A percentile compares a stretch with the other conserved stretches of the same genome.
Evolutionary conservation across 2,888 invertebrate genomes (phyloP).

Genomic region (Plemyria rubiginata): DNA sequence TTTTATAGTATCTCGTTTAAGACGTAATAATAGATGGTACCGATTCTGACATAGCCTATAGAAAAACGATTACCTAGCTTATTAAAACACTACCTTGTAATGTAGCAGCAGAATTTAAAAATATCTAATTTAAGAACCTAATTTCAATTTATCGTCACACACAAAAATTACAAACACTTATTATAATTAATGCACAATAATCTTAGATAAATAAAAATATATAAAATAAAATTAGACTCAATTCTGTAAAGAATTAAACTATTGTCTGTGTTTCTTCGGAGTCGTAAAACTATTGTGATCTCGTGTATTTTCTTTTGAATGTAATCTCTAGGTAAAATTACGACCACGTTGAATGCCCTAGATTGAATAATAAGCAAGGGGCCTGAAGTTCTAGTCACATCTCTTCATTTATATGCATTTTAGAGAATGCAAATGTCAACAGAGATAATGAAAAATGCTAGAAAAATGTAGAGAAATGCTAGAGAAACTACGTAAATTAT

Average conservation of each 20-base stretch:
- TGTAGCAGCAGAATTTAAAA: not conserved
- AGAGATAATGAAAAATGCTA: too few species aligned
- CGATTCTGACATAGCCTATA: not conserved
- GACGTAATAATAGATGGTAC: not conserved
- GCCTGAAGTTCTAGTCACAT: conserved; percentile 1
- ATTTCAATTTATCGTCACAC: not conserved
- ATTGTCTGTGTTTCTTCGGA: conserved; percentile 53
- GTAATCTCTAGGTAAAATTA: conserved; percentile 60
- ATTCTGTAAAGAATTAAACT: conserved; percentile 71
- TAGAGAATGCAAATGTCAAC: too few species aligned
- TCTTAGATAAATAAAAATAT: too few species aligned
- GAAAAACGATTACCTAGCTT: not conserved
- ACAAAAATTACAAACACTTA: not conserved
- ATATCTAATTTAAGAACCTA: not conserved
- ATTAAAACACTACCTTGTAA: not conserved
- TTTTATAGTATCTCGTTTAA: not conserved
- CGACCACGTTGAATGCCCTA: conserved; percentile 58
- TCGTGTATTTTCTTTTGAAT: conserved; percentile 58
- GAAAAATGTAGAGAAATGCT: too few species aligned
- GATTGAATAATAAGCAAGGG: conserved; percentile 4
- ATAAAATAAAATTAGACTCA: conserved; percentile 42
- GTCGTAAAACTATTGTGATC: conserved; percentile 66
- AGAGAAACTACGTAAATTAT: too few species aligned
- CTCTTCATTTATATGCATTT: too few species aligned
- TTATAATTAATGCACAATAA: conserved; percentile 24